Evolutionary conservation across 2,888 invertebrate genomes (phyloP).

Genomic region (Drosophila ustulata): DNA sequence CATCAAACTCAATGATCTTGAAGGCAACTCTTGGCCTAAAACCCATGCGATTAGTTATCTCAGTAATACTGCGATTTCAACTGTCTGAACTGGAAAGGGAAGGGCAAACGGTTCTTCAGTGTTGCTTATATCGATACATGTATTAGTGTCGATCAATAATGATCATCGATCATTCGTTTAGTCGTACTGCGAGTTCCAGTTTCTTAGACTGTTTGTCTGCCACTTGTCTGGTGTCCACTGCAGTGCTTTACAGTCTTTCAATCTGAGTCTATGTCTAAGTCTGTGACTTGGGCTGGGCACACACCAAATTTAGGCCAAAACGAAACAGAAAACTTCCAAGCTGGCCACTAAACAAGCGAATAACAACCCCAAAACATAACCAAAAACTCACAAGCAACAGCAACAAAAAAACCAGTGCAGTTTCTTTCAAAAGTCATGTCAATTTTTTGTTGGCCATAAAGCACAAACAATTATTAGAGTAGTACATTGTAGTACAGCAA

Average conservation of each 20-base stretch:
- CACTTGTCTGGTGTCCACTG: slow-evolving; percentile 36
- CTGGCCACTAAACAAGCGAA: slow-evolving; percentile 17
- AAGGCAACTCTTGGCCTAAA: neutral
- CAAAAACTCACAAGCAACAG: slow-evolving; percentile 9
- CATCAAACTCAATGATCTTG: neutral
- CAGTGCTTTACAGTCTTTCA: slow-evolving; percentile 4
- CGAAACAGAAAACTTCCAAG: slow-evolving; percentile 24
- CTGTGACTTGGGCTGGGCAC: slow-evolving; percentile 29
- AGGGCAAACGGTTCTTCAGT: slow-evolving; percentile 18
- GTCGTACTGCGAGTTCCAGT: slow-evolving; percentile 2
- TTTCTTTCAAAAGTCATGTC: slow-evolving; percentile 54
- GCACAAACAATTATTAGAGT: slow-evolving; percentile 38
- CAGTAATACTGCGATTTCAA: neutral
- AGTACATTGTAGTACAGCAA: slow-evolving; percentile 27
- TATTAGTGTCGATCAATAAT: slow-evolving; percentile 23
- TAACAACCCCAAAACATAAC: slow-evolving; percentile 12
- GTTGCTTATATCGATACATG: slow-evolving; percentile 2
- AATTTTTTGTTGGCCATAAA: slow-evolving; percentile 41
- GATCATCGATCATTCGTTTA: slow-evolving; percentile 31
- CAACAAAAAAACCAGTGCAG: slow-evolving; percentile 40
- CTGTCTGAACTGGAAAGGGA: slow-evolving; percentile 18
- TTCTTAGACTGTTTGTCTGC: slow-evolving; percentile 34
- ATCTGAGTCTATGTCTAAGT: neutral
- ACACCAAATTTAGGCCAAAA: slow-evolving; percentile 39
- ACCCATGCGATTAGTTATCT: neutral